Base-by-base conservation (phyloP, 2,888 invertebrate genomes). In the Drepana falcataria region DNA sequence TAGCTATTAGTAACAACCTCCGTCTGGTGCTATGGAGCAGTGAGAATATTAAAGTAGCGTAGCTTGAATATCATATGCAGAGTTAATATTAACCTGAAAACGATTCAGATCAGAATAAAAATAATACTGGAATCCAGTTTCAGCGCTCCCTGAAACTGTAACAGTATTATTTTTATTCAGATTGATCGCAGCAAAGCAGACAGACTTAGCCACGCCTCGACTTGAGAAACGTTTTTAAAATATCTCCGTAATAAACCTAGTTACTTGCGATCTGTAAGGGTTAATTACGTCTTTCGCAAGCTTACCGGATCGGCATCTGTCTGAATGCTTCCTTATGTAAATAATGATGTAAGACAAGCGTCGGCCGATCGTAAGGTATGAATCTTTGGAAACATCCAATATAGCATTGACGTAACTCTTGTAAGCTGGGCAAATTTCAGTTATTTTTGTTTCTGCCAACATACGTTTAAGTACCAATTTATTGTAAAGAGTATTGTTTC, bases 291-390 rank as follows among this genome's bases (percentile, higher is more conserved):
- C 75, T 85, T 83, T 81, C 78, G 79, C 76, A 83, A 84, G 74
- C 73, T 68, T 64, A 61, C 65, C 59, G 68, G 73, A 72, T 72
- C 68, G 68, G 71, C 66, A 70, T 72, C 51, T 63, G 69, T 66
- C 66, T 69, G 73, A 69, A 77, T 71, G 77, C 76, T 83, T 81
- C 81, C 82, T 81, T 80, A 74, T 77, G 81, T 85, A 85, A 83
- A 85, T 81, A 84, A 79, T 85, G 83, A 85, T 79, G 85, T 79
- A 84, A 85, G 64, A 69, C 54, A 53, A 67, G 53, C 60, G 55
- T 62, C 59, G 56, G 58, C 58, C 52, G 35, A 55, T 59, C 53
- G 48, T 47, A 47, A 53, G 49, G 37, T 64, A 65, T 66, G 55
- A 61, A 59, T 57, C 58, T 66, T 63, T 64, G 61, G 64, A 60